Percentiles rank a stretch among this genome's conserved stretches.
phyloP scores from a whole-genome alignment of 2,888 invertebrate genomes.

The Drosophila mulleri region DNA sequence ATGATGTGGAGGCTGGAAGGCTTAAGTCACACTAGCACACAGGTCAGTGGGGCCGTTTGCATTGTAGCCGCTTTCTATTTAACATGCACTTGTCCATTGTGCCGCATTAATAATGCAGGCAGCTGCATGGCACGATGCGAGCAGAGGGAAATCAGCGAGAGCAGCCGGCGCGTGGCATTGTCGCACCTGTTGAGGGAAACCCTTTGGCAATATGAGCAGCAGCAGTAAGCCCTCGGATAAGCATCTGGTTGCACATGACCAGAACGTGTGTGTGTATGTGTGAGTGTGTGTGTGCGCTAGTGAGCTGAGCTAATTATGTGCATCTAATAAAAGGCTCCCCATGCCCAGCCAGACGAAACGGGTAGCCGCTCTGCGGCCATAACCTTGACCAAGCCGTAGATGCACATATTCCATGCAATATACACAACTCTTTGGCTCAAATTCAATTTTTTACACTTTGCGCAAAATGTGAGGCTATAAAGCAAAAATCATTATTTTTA shows the following conservation, averaged over 20 bases:
- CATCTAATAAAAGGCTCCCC: constrained; percentile 18
- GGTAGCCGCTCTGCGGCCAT: background rate
- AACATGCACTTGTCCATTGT: constrained; percentile 66
- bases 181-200: constrained; percentile 60
- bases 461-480: constrained; percentile 3
- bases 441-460: constrained; percentile 12
- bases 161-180: constrained; percentile 3
- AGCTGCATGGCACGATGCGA: background rate
- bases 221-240: constrained; percentile 16
- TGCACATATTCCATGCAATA: background rate
- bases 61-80: constrained; percentile 61
- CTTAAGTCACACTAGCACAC: constrained; percentile 13
- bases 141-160: constrained; percentile 3
- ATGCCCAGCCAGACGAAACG: background rate
- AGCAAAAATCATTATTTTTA: background rate
- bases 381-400: constrained; percentile 16
- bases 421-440: constrained; percentile 8
- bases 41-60: constrained; percentile 58
- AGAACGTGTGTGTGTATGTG: background rate
- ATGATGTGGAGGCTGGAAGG: constrained; percentile 11
- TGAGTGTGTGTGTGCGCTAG: background rate
- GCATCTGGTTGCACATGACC: constrained; percentile 29
- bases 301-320: constrained; percentile 29
- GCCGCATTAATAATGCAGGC: constrained; percentile 56
- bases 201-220: constrained; percentile 9